Percentiles rank a stretch among this genome's conserved stretches.
Evolutionary conservation across 2,888 invertebrate species (phyloP).

Genomic region (Stenichneumon culpator): DNA sequence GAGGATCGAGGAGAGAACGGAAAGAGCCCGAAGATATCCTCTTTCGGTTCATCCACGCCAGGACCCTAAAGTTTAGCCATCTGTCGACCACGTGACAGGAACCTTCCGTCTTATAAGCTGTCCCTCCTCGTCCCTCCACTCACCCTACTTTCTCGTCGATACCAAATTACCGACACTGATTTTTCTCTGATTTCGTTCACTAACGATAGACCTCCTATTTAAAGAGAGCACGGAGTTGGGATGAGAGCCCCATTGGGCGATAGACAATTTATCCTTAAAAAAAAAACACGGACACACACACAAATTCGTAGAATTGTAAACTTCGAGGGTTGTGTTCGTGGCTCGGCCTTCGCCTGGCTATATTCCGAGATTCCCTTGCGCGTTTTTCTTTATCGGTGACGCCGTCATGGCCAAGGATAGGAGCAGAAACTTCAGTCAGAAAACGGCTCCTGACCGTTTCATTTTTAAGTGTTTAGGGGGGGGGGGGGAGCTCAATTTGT

Average conservation of each 20-base stretch:
- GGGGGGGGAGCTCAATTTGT: slow-evolving; percentile 40
- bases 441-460: slow-evolving; percentile 34
- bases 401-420: slow-evolving; percentile 17
- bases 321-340: slow-evolving; percentile 37
- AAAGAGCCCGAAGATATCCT: slow-evolving; percentile 61
- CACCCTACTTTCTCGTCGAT: slow-evolving; percentile 48
- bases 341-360: slow-evolving; percentile 43
- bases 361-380: slow-evolving; percentile 46
- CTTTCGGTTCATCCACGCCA: slow-evolving; percentile 50
- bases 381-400: slow-evolving; percentile 59
- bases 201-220: slow-evolving; percentile 45
- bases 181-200: slow-evolving; percentile 53
- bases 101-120: slow-evolving; percentile 53
- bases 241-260: slow-evolving; percentile 39
- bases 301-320: slow-evolving; percentile 58
- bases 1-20: slow-evolving; percentile 57
- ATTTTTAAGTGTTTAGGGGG: slow-evolving; percentile 55
- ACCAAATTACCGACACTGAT: slow-evolving; percentile 65
- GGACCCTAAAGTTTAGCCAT: slow-evolving; percentile 72
- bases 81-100: slow-evolving; percentile 79
- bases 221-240: slow-evolving; percentile 52
- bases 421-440: slow-evolving; percentile 34
- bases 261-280: slow-evolving; percentile 57
- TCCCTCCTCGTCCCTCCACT: slow-evolving; percentile 57
- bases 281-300: not conserved